Evolutionary conservation across 2,797 vertebrate genomes (phyloP).

Genomic region (Gorsachius magnificus): DNA sequence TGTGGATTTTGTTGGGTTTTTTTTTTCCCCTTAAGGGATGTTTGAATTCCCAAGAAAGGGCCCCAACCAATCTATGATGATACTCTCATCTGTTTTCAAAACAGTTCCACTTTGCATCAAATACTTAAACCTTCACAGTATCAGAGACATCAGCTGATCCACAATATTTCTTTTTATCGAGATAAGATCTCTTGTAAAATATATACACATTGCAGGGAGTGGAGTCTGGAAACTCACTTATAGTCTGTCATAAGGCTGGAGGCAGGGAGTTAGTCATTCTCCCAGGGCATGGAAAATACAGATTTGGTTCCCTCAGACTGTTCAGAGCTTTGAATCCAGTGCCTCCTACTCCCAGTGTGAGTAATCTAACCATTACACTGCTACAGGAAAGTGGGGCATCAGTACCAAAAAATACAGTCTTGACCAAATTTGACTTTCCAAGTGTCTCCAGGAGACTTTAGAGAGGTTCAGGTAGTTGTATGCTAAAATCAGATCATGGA

Average conservation of each 20-base stretch:
- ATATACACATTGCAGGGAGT: background rate
- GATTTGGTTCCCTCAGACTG: background rate
- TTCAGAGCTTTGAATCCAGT: conserved; percentile 26
- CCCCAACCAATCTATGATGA: background rate
- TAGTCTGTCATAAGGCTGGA: background rate
- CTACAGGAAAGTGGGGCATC: background rate
- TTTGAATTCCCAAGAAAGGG: background rate
- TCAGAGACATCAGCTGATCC: background rate
- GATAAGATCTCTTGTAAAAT: background rate
- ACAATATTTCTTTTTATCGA: background rate
- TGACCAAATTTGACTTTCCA: background rate
- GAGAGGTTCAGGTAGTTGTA: background rate
- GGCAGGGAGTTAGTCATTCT: conserved; percentile 22
- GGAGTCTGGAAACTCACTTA: background rate
- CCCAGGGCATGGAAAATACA: background rate
- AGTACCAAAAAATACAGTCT: background rate
- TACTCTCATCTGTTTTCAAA: background rate
- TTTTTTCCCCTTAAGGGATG: too few relatives aligned
- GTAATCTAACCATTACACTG: background rate
- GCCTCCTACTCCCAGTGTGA: conserved; percentile 7
- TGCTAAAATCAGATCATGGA: background rate
- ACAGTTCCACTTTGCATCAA: background rate
- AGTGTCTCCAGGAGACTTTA: background rate
- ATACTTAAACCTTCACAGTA: background rate
- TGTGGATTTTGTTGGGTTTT: too few relatives aligned